phyloP scores from a whole-genome alignment of 2,113 vertebrate species.

The Motacilla alba region DNA sequence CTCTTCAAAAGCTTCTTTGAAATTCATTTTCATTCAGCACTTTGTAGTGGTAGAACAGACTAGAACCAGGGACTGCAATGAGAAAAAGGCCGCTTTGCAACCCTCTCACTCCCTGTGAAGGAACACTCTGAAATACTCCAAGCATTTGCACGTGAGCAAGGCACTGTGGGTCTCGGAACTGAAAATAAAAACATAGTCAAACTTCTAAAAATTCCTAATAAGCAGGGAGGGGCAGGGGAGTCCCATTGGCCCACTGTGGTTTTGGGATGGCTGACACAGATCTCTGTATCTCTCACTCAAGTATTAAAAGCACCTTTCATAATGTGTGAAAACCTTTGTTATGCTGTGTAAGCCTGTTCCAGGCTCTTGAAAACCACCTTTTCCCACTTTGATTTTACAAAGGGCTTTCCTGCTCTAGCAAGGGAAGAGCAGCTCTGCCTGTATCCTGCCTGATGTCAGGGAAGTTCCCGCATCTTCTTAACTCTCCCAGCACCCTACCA shows the following conservation, averaged over 20 bases:
- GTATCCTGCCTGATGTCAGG: not conserved
- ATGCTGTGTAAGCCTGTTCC: accelerated
- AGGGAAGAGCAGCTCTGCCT: not conserved
- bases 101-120: not conserved
- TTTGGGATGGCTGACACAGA: not conserved
- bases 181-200: not conserved
- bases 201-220: not conserved
- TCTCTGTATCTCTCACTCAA: not conserved
- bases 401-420: not conserved
- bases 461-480: not conserved
- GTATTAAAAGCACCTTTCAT: not conserved
- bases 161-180: not conserved
- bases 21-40: not conserved
- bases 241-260: accelerated
- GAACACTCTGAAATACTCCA: not conserved
- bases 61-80: not conserved
- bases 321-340: not conserved
- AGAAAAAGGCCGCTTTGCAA: not conserved
- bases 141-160: not conserved
- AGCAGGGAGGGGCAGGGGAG: not conserved
- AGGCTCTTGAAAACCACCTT: not conserved
- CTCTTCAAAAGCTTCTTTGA: slow-evolving; percentile 3
- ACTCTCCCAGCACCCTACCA: not conserved
- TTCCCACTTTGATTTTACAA: not conserved
- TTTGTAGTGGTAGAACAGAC: not conserved